Evolutionary conservation across 2,797 vertebrate species (phyloP), one percentile per base, ranked within the genome.

Genomic region (Ctenochaetus hawaiiensis): DNA sequence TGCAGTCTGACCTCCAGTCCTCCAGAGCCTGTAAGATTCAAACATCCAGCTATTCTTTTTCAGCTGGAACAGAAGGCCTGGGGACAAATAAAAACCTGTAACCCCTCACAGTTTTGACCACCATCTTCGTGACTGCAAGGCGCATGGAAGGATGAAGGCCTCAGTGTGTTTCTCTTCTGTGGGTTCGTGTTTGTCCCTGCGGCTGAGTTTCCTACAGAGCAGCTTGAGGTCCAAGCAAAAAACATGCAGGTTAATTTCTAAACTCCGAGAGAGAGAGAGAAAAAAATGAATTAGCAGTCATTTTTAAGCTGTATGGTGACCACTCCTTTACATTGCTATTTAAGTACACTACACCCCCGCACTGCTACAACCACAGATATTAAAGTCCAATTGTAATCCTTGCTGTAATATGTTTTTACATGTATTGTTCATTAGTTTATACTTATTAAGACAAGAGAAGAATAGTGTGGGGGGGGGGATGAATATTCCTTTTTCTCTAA

Each of bases 41-140:
- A 49, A 80, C 45, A 62, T 49, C 10, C 22, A 58, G 43, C 23
- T 82, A 37, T 58, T 57, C 34, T 57, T 34, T 51, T 71, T 41
- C 37, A 66, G 43, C 30, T 60, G 39, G 41, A 80, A 57, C 53
- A 62, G 58, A 60, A 51, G 72, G 58, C 82, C 77, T 57, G 66
- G 12, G 72, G 78, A 77, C 57, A 78, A 12, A 85, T 63, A 43
- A 54, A 67, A 82, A 77, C 53, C 72, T 80, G 70, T 69, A 61
- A 67, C 68, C 39, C 62, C 66, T 70, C 60, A 30, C n/a, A 34
- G 75, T 73, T 75, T 83, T 78, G 72, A 84, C 75, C 73, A 62
- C 64, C 39, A 51, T 45, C 71, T 63, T 77, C 17, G 4, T 56
- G 57, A 69, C 78, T 74, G 51, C 44, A 11, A 70, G 74, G 64